phyloP scores from a whole-genome alignment of 2,797 vertebrate genomes.

The Anguilla marmorata region DNA sequence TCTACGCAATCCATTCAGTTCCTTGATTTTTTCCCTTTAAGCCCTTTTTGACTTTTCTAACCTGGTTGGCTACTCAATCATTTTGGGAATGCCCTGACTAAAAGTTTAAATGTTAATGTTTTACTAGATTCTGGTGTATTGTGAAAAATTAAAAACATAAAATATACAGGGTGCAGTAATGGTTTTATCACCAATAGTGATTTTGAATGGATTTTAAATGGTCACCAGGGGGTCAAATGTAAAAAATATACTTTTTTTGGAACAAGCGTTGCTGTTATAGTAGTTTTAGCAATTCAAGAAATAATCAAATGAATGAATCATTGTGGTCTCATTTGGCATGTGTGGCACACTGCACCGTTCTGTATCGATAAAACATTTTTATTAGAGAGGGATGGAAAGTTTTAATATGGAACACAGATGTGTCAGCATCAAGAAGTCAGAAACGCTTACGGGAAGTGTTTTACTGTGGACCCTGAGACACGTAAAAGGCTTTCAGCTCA shows the following conservation, averaged over 20 bases:
- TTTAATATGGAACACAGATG: background rate
- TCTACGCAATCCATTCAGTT: too few species aligned
- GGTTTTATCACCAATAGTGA: background rate
- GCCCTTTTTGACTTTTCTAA: too few species aligned
- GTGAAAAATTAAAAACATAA: background rate
- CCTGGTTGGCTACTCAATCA: too few species aligned
- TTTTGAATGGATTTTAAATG: too few species aligned
- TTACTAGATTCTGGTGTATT: background rate
- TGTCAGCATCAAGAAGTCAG: background rate
- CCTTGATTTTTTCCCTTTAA: too few species aligned
- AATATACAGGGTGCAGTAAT: background rate
- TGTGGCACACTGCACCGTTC: background rate
- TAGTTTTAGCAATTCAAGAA: background rate
- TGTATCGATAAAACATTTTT: background rate
- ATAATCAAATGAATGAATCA: conserved; percentile 3
- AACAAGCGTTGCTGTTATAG: background rate
- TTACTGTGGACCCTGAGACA: background rate
- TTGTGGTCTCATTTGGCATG: background rate
- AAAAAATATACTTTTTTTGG: background rate
- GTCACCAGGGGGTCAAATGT: background rate
- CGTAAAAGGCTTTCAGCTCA: conserved; percentile 15
- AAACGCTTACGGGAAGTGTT: conserved; percentile 14
- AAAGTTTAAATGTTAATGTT: background rate
- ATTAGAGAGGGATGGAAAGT: conserved; percentile 4
- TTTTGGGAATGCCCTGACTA: background rate